A percentile compares a stretch with the other conserved stretches of the same genome.
Evolutionary conservation across 2,888 invertebrate species (phyloP).

Genomic region (Phengaris alcon): DNA sequence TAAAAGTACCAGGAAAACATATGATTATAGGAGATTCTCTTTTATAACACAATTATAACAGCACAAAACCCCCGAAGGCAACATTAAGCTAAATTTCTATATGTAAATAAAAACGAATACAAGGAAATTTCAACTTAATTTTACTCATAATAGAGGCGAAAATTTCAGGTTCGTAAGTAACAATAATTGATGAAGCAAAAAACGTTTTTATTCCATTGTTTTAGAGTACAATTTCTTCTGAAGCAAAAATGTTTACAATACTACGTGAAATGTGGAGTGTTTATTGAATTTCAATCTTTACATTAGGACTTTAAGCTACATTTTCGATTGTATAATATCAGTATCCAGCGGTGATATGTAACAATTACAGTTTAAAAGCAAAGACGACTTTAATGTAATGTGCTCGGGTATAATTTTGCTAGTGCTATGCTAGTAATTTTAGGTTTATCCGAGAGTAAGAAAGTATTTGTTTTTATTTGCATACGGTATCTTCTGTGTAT

Average conservation of each 20-base stretch:
- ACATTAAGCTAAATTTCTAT: constrained; percentile 23
- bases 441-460: neutral
- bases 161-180: constrained; percentile 8
- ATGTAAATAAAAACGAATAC: neutral
- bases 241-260: neutral
- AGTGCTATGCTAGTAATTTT: neutral
- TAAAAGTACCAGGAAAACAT: constrained; percentile 12
- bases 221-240: neutral
- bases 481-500: neutral
- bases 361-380: constrained; percentile 20
- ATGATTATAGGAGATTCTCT: constrained; percentile 19
- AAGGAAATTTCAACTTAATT: constrained; percentile 12
- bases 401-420: neutral
- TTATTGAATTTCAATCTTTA: constrained; percentile 9
- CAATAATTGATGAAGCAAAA: constrained; percentile 11
- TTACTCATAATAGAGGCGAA: neutral
- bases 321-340: neutral
- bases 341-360: neutral
- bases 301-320: constrained; percentile 8
- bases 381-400: constrained; percentile 9
- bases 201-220: constrained; percentile 20
- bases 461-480: constrained; percentile 4
- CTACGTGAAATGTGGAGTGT: neutral
- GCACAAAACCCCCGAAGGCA: constrained; percentile 16
- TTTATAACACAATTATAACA: constrained; percentile 20